Conservation (phyloP, 2,888 invertebrate species). For the Nymphalis polychloros region DNA sequence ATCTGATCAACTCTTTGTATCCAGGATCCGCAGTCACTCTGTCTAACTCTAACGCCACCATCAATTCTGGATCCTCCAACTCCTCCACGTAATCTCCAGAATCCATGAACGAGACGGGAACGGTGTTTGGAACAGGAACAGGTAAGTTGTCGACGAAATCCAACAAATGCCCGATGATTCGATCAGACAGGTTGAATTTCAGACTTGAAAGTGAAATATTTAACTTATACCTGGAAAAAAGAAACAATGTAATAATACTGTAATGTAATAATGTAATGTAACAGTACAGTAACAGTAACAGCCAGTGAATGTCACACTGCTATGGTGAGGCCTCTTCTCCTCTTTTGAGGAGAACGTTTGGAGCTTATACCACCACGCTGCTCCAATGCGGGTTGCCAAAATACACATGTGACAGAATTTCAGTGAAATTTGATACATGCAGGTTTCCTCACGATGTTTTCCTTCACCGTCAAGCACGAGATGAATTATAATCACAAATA, state of each 20-base stretch:
- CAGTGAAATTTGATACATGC: no score
- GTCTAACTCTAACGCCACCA: conserved; percentile 56
- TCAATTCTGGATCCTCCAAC: conserved; percentile 57
- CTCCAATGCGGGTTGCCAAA: no score
- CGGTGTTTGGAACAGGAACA: conserved; percentile 70
- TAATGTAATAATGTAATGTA: no score
- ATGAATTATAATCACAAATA: no score
- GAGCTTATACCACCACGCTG: no score
- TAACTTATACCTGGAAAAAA: conserved; percentile 85
- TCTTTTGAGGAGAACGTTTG: no score
- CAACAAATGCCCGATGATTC: conserved; percentile 84
- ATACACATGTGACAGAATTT: no score
- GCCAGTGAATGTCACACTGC: no score
- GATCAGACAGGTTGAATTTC: conserved; percentile 89
- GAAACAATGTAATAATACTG: neutral
- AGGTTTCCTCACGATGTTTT: no score
- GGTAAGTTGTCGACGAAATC: conserved; percentile 82
- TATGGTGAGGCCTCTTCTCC: no score
- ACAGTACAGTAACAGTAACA: no score
- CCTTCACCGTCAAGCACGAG: no score
- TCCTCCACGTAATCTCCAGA: conserved; percentile 69
- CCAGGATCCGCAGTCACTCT: conserved; percentile 66
- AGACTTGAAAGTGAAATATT: conserved; percentile 87
- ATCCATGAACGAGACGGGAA: conserved; percentile 73
- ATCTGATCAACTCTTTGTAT: conserved; percentile 62